Conservation (phyloP, 2,888 invertebrate species). For the Hypomecis punctinalis region DNA sequence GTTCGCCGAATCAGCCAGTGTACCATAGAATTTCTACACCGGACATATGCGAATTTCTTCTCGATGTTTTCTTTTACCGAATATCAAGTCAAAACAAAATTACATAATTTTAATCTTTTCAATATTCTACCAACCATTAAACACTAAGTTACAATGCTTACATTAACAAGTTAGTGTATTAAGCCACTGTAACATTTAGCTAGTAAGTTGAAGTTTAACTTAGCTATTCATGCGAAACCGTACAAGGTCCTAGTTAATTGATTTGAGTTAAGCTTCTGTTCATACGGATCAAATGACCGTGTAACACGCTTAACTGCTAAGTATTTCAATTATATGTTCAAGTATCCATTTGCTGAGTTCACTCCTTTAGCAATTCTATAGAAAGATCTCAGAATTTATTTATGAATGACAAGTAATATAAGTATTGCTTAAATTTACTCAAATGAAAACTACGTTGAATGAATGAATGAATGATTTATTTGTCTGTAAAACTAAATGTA, state of each 20-base stretch:
- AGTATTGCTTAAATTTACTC: no score
- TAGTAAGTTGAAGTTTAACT: slow-evolving; percentile 15
- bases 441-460: no score
- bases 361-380: neutral
- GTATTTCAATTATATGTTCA: slow-evolving; percentile 4
- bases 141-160: neutral
- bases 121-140: neutral
- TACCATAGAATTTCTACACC: no score
- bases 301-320: slow-evolving; percentile 17
- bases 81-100: no score
- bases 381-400: no score
- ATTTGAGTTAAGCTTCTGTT: slow-evolving; percentile 23
- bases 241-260: slow-evolving; percentile 23
- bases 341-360: neutral
- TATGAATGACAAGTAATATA: no score
- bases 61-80: no score
- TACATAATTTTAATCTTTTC: no score
- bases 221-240: slow-evolving; percentile 22
- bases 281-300: slow-evolving; percentile 26
- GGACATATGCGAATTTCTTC: no score
- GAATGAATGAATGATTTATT: no score
- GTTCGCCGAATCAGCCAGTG: no score
- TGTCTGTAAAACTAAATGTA: no score
- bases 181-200: slow-evolving; percentile 6
- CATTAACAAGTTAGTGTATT: neutral